A percentile compares a stretch with the other conserved stretches of the same genome.
Conservation (phyloP, 92 coral and sea anemone species). For the Siderastrea radians region DNA sequence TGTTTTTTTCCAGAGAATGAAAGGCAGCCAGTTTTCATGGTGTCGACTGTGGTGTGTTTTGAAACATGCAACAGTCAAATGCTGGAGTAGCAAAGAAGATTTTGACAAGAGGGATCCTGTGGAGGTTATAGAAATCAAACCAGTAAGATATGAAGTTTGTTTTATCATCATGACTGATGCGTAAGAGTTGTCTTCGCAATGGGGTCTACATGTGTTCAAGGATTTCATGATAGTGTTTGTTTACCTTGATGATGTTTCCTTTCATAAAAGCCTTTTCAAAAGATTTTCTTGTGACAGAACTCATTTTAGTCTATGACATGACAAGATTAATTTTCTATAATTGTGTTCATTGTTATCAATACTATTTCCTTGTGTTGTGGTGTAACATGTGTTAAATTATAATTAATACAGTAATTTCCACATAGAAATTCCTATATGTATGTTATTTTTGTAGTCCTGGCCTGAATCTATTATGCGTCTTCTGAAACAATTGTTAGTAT, state of each 20-base stretch:
- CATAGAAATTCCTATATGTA: too few species aligned
- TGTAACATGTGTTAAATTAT: too few species aligned
- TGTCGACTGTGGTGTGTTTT: conserved; percentile 91
- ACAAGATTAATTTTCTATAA: not conserved
- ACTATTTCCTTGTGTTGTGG: too few species aligned
- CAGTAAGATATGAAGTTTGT: conserved; percentile 47
- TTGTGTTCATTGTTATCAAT: too few species aligned
- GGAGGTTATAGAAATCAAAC: conserved; percentile 83
- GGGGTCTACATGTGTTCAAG: too few species aligned
- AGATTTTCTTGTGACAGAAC: not conserved
- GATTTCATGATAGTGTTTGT: too few species aligned
- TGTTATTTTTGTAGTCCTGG: too few species aligned
- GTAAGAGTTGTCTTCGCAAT: too few species aligned
- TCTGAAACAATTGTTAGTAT: too few species aligned
- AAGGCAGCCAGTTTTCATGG: conserved; percentile 85
- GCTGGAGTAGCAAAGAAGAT: conserved; percentile 89
- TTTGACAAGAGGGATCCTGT: conserved; percentile 46
- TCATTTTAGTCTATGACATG: not conserved
- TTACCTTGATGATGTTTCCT: too few species aligned
- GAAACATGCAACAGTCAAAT: conserved; percentile 77
- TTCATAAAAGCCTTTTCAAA: not conserved
- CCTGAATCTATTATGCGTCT: too few species aligned
- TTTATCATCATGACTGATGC: not conserved
- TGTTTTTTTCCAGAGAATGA: conserved; percentile 66
- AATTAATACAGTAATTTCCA: too few species aligned